Evolutionary conservation across 2,888 invertebrate genomes (phyloP).

Genomic region (Torymus tubicola): DNA sequence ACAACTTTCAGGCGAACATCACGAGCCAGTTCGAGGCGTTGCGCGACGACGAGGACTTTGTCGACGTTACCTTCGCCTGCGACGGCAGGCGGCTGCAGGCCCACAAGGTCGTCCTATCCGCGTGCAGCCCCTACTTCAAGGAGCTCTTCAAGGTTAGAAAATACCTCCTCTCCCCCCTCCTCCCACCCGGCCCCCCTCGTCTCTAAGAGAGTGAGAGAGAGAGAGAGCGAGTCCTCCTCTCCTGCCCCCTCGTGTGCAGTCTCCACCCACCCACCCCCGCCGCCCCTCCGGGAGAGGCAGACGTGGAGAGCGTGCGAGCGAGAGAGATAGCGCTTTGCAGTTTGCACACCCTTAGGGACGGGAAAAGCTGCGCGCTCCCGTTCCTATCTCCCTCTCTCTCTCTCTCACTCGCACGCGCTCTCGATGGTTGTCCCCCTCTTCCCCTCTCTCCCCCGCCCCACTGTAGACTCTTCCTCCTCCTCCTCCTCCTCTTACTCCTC

Average conservation of each 20-base stretch:
- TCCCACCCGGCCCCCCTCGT: slow-evolving; percentile 37
- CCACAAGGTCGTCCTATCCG: slow-evolving; percentile 90
- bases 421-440: background rate
- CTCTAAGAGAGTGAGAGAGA: background rate
- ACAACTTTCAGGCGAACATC: slow-evolving; percentile 92
- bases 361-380: slow-evolving; percentile 21
- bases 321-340: background rate
- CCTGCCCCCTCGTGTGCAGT: slow-evolving; percentile 15
- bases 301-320: slow-evolving; percentile 33
- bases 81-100: slow-evolving; percentile 90
- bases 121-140: slow-evolving; percentile 93
- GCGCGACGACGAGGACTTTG: slow-evolving; percentile 91
- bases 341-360: slow-evolving; percentile 39
- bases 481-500: slow-evolving; percentile 45
- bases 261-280: slow-evolving; percentile 31
- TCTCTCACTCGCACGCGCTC: background rate
- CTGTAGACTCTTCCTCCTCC: slow-evolving; percentile 8
- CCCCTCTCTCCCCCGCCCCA: slow-evolving; percentile 3
- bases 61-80: slow-evolving; percentile 92
- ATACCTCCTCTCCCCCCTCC: slow-evolving; percentile 54
- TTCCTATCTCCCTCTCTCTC: slow-evolving; percentile 1
- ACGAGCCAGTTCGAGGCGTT: slow-evolving; percentile 91
- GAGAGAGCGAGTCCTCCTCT: slow-evolving; percentile 16
- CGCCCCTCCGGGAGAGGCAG: slow-evolving; percentile 2
- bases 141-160: slow-evolving; percentile 88